Percentiles rank a stretch among this genome's conserved stretches.
phyloP scores from a whole-genome alignment of 2,888 invertebrate genomes.

The Ecliptopera silaceata region DNA sequence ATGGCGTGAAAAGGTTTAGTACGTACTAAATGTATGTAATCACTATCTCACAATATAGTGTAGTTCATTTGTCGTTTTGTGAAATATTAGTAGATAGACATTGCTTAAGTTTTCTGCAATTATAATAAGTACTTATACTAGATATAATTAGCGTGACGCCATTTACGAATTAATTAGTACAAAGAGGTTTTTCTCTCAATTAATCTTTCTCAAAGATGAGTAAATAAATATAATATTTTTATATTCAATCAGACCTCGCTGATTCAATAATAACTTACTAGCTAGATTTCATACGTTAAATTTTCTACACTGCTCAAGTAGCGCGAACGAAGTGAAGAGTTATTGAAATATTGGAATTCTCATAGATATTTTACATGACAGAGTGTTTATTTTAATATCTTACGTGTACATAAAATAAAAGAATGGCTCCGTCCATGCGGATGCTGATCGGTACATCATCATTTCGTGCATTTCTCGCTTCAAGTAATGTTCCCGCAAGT shows the following conservation, averaged over 20 bases:
- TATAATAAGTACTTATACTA: neutral
- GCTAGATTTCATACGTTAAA: neutral
- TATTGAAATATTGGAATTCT: neutral
- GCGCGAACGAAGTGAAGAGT: neutral
- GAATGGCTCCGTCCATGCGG: slow-evolving; percentile 23
- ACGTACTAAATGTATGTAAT: too few relatives aligned
- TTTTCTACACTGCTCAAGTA: neutral
- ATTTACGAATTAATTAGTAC: neutral
- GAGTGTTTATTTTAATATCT: slow-evolving; percentile 4
- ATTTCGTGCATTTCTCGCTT: slow-evolving; percentile 27
- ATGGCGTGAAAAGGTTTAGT: too few relatives aligned
- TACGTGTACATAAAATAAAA: slow-evolving; percentile 8
- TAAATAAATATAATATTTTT: neutral
- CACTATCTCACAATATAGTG: too few relatives aligned
- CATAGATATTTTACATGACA: slow-evolving; percentile 4
- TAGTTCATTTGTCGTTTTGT: too few relatives aligned
- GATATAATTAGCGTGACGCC: neutral
- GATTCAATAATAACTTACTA: neutral
- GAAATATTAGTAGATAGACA: too few relatives aligned
- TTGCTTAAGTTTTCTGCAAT: neutral
- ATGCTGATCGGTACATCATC: slow-evolving; percentile 21
- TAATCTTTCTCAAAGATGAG: too few relatives aligned
- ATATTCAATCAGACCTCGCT: neutral
- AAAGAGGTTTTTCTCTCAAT: neutral
- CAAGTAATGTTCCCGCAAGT: slow-evolving; percentile 22